Evolutionary conservation across 2,797 vertebrate genomes (phyloP), one percentile per base, ranked within the genome.

Genomic region (Acanthurus lineatus): DNA sequence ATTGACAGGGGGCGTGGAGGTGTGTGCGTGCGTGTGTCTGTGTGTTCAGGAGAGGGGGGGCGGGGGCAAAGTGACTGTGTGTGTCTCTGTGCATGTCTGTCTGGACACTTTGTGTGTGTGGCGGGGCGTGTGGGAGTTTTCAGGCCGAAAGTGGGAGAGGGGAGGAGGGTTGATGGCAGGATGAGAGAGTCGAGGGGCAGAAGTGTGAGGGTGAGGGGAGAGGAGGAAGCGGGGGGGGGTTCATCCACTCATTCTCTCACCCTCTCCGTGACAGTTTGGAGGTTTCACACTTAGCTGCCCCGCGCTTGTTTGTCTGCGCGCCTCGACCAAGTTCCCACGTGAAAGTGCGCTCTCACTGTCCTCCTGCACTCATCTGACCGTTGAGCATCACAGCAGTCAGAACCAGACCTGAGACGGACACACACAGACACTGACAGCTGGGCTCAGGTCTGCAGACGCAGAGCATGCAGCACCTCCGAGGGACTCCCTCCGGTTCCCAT

Each of bases 261-360:
- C 82, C 86, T 89, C 82, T 84, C 76, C 38, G 88, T 92, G 93
- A 95, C 94, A 93, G 94, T 95, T 95, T 94, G 93, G 89, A 92
- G 91, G 89, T 90, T 94, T 94, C 93, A 94, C 93, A 94, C 93
- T 94, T 92, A 90, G 92, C 89, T 93, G 92, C 92, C 90, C 86
- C 87, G 91, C 83, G 70, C 80, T 93, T 91, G 93, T 93, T 92
- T 94, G 94, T 94, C 92, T 93, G 90, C 56, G 20, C 51, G 73
- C 85, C 84, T 86, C 83, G 76, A 67, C 82, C 85, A 85, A 85
- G 91, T 96, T 96, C 95, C 95, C 95, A 96, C 89, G 94, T 95
- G 94, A 96, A 95, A 95, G 91, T 92, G 91, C 82, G 87, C 89
- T 78, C 90, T 84, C 82, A 77, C 85, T 82, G 86, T 91, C 85